These are phyloP conservation scores for Latheticus oryzae DNA, from an alignment of 2,888 invertebrate genomes.

Conservation along the genomic window DNA sequence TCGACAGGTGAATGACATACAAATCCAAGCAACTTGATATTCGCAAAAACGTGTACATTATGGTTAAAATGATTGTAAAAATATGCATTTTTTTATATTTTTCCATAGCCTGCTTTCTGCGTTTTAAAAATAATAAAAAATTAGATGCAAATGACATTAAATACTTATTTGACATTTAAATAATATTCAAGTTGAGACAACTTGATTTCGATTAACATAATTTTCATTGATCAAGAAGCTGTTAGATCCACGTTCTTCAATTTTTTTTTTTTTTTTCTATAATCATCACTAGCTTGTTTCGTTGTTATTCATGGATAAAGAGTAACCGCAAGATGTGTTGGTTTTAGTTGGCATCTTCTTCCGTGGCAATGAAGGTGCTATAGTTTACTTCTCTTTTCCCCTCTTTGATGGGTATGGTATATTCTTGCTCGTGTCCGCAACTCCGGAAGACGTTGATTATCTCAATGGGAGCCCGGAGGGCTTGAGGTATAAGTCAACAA, in stretches of 20 bases:
- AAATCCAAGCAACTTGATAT: no score
- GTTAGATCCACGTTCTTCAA: no score
- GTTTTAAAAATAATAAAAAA: no score
- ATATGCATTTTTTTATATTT: no score
- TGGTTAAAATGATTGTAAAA: no score
- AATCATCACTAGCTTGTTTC: neutral
- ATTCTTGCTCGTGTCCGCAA: conserved; percentile 33
- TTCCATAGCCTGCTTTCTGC: no score
- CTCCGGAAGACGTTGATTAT: conserved; percentile 42
- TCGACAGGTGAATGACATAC: no score
- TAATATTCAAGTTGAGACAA: no score
- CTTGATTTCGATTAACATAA: neutral
- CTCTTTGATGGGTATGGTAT: conserved; percentile 10
- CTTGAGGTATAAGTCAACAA: conserved; percentile 36
- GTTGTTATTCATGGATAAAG: no score
- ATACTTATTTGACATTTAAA: no score
- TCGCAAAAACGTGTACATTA: no score
- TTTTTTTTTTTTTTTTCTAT: neutral
- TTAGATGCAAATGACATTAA: no score
- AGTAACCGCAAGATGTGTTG: conserved; percentile 17
- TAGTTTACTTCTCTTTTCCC: conserved; percentile 5
- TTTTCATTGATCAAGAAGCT: neutral
- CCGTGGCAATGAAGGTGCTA: conserved; percentile 3
- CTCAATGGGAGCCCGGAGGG: conserved; percentile 31
- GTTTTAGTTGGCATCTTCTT: conserved; percentile 22